phyloP scores from a whole-genome alignment of 2,797 vertebrate species.

The Sebastes oblongus region DNA sequence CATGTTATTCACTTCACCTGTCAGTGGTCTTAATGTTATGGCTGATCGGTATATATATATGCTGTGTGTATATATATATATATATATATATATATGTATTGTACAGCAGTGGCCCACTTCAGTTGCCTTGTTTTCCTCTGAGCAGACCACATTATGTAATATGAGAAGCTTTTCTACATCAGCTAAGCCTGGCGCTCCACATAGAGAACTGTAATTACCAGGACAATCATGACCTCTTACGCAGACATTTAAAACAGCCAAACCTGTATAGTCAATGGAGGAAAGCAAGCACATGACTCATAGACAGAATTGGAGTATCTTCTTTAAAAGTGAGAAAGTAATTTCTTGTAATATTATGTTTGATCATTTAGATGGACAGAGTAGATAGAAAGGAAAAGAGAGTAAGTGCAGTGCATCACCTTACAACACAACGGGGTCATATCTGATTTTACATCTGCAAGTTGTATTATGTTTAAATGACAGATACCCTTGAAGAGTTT shows the following conservation, averaged over 20 bases:
- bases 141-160: constrained; percentile 6
- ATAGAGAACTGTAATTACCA: neutral
- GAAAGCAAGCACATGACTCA: neutral
- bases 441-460: neutral
- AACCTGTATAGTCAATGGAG: neutral
- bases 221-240: constrained; percentile 4
- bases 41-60: no score
- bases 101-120: neutral
- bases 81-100: no score
- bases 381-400: neutral
- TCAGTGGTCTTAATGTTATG: no score
- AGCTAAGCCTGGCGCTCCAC: neutral
- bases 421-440: neutral
- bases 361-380: neutral
- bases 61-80: no score
- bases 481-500: neutral
- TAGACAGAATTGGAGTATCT: neutral
- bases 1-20: no score
- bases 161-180: neutral
- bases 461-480: neutral
- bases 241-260: neutral
- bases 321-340: neutral
- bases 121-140: neutral
- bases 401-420: neutral
- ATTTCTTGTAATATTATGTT: neutral